A percentile compares a stretch with the other conserved stretches of the same genome.
phyloP scores from a whole-genome alignment of 2,797 vertebrate species.

The Tauraco hartlaubi region DNA sequence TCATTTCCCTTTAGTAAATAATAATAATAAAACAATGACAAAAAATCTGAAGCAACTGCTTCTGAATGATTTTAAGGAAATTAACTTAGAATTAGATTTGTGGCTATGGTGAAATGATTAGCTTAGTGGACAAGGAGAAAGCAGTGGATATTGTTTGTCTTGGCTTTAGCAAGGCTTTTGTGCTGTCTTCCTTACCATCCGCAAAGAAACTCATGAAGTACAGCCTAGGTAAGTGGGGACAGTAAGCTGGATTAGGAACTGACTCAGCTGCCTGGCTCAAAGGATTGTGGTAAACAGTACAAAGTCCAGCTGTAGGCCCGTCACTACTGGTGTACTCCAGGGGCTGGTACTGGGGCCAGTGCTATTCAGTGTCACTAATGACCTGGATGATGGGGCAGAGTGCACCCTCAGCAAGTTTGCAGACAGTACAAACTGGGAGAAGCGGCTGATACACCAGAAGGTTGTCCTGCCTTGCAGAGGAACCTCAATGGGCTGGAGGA shows the following conservation, averaged over 20 bases:
- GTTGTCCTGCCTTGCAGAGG: background rate
- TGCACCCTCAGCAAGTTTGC: background rate
- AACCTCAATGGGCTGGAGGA: background rate
- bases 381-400: background rate
- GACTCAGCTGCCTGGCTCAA: background rate
- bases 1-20: background rate
- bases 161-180: background rate
- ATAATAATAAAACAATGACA: background rate
- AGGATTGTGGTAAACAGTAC: background rate
- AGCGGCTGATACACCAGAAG: background rate
- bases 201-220: background rate
- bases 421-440: background rate
- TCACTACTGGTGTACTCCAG: background rate
- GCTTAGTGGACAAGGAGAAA: background rate
- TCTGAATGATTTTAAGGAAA: background rate
- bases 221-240: background rate
- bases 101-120: background rate
- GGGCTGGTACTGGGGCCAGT: background rate
- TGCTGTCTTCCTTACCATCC: background rate
- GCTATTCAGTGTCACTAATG: background rate
- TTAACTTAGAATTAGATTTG: background rate
- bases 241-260: background rate
- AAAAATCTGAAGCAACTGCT: background rate
- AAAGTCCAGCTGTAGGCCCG: background rate
- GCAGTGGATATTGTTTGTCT: background rate